Percentiles rank a stretch among this genome's conserved stretches.
Conservation (phyloP, 1,140 invertebrate species). For the Neodiprion fabricii region DNA sequence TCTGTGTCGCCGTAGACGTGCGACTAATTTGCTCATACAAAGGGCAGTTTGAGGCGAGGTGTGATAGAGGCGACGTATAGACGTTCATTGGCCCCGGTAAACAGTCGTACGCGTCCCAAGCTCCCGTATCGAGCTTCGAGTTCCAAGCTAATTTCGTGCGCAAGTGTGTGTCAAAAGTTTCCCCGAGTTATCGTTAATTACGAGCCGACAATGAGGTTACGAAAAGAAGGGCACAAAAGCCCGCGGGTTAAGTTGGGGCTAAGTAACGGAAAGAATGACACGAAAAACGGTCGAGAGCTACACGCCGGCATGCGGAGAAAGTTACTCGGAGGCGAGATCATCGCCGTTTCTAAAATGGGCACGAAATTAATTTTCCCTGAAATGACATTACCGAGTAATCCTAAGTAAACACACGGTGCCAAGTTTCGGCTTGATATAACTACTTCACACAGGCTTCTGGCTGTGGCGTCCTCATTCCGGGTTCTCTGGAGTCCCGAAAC, state of each 20-base stretch:
- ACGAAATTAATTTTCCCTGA: constrained; percentile 11
- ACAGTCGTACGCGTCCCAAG: background rate
- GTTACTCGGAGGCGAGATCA: background rate
- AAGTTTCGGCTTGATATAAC: constrained; percentile 13
- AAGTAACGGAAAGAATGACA: background rate
- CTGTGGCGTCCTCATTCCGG: background rate
- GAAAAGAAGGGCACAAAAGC: background rate
- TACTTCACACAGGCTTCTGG: background rate
- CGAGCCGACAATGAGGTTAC: background rate
- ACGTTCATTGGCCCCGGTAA: background rate
- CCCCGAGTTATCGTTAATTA: background rate
- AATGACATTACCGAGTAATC: constrained; percentile 12
- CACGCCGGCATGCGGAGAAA: background rate
- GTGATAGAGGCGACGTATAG: background rate
- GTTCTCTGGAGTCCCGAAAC: background rate
- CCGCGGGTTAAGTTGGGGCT: background rate
- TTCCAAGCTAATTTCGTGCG: background rate
- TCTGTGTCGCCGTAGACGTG: constrained; percentile 35
- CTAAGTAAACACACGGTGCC: constrained; percentile 10
- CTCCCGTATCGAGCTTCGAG: no score
- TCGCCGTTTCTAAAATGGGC: constrained; percentile 9
- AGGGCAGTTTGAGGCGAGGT: background rate
- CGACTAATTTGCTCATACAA: constrained; percentile 1
- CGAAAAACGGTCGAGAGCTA: background rate
- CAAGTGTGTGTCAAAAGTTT: background rate